Conservation (phyloP, 2,888 invertebrate genomes). For the Ariolimax columbianus region DNA sequence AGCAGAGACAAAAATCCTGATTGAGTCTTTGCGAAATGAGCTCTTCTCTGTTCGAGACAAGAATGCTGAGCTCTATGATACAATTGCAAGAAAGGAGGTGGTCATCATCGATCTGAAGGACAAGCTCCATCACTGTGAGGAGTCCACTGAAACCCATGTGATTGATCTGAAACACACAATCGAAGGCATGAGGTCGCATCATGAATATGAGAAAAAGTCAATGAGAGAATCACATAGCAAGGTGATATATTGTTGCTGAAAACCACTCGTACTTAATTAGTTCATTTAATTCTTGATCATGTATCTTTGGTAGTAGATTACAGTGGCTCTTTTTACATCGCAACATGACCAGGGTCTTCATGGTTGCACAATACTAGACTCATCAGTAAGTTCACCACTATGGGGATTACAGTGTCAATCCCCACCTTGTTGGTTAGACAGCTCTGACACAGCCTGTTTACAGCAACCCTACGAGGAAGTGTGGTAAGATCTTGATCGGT, state of each 20-base stretch:
- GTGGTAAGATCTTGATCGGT: too few relatives aligned
- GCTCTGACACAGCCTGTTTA: too few relatives aligned
- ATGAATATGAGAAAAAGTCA: conserved; percentile 65
- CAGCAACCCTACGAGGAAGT: too few relatives aligned
- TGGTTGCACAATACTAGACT: too few relatives aligned
- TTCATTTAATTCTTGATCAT: too few relatives aligned
- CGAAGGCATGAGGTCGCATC: conserved; percentile 63
- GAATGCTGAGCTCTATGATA: conserved; percentile 63
- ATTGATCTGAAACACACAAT: conserved; percentile 64
- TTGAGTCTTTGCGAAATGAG: conserved; percentile 68
- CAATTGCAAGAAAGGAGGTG: conserved; percentile 42
- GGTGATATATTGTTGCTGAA: not conserved
- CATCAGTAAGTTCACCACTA: too few relatives aligned
- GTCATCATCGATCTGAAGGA: conserved; percentile 51
- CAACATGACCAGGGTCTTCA: too few relatives aligned
- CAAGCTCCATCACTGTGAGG: conserved; percentile 61
- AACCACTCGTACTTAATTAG: too few relatives aligned
- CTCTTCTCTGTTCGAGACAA: conserved; percentile 60
- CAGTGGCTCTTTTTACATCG: too few relatives aligned
- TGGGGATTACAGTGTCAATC: too few relatives aligned
- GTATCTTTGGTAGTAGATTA: too few relatives aligned
- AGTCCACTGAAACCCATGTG: conserved; percentile 59
- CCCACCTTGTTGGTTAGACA: too few relatives aligned
- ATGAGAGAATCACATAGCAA: conserved; percentile 38
- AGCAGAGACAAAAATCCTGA: conserved; percentile 62